phyloP scores from a whole-genome alignment of 2,113 vertebrate genomes.

The Anarrhichthys ocellatus region DNA sequence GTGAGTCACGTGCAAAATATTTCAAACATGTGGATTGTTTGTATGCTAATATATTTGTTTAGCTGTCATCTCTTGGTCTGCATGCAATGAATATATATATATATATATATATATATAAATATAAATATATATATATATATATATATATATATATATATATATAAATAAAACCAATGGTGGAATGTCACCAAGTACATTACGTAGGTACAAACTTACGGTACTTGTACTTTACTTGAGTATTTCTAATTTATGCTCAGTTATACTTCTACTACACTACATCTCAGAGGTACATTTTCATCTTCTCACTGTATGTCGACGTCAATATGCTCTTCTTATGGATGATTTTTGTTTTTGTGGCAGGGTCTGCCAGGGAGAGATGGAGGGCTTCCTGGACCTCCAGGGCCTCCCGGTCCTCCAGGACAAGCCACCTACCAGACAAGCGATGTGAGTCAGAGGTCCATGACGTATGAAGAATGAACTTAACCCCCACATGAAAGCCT shows the following conservation, averaged over 20 bases:
- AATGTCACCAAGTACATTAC: too few species aligned
- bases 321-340: not conserved
- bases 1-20: conserved; percentile 77
- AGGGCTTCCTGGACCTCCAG: conserved; percentile 84
- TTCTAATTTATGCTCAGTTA: too few species aligned
- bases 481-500: conserved; percentile 7
- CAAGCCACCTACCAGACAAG: conserved; percentile 75
- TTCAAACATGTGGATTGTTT: not conserved
- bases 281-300: not conserved
- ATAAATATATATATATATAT: too few species aligned
- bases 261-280: too few species aligned
- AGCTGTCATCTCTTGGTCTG: too few species aligned
- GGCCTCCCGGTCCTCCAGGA: conserved; percentile 90
- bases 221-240: too few species aligned
- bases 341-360: conserved; percentile 74
- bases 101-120: too few species aligned
- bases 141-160: too few species aligned
- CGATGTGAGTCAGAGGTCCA: conserved; percentile 72
- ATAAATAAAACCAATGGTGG: too few species aligned
- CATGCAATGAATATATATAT: too few species aligned
- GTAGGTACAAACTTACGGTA: too few species aligned
- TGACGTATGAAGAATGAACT: not conserved
- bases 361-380: conserved; percentile 87
- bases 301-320: too few species aligned
- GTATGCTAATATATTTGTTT: not conserved